Percentiles rank a stretch among this genome's conserved stretches.
Conservation (phyloP, 2,797 vertebrate genomes). For the Rhyacichthys aspro region DNA sequence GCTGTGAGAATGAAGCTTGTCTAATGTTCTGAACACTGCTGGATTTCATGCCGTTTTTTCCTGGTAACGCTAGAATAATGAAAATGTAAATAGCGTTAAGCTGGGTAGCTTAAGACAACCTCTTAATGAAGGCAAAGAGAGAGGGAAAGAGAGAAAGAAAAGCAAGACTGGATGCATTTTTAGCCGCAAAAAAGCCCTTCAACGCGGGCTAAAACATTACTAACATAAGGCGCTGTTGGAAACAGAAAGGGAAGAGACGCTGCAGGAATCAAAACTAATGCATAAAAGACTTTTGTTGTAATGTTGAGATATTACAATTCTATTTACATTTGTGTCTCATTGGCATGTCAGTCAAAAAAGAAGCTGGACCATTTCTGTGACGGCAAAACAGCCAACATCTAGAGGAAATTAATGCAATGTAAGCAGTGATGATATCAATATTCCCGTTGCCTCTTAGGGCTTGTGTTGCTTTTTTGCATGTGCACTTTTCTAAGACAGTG, state of each 20-base stretch:
- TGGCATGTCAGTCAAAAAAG: conserved; percentile 38
- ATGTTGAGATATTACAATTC: conserved; percentile 41
- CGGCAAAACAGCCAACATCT: neutral
- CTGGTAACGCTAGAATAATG: conserved; percentile 78
- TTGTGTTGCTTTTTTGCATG: conserved; percentile 46
- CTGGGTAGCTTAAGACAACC: conserved; percentile 78
- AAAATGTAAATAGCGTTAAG: conserved; percentile 83
- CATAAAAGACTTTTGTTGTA: conserved; percentile 44
- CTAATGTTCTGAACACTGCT: conserved; percentile 79
- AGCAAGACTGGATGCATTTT: conserved; percentile 47
- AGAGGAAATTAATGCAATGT: no score
- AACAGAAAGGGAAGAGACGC: conserved; percentile 39
- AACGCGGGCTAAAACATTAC: conserved; percentile 47
- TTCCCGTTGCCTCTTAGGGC: conserved; percentile 39
- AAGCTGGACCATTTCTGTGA: conserved; percentile 11
- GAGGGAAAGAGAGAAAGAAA: conserved; percentile 18
- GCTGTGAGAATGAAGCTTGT: conserved; percentile 79
- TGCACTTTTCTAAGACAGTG: conserved; percentile 33
- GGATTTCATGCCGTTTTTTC: conserved; percentile 80
- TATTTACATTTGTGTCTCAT: conserved; percentile 23
- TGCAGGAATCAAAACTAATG: conserved; percentile 52
- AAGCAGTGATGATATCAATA: conserved; percentile 43
- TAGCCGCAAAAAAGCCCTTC: conserved; percentile 54
- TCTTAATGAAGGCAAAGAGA: conserved; percentile 73
- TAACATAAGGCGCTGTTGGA: conserved; percentile 54